Evolutionary conservation across 2,113 vertebrate genomes (phyloP), one percentile per base, ranked within the genome.

Genomic region (Terrapene triunguis): DNA sequence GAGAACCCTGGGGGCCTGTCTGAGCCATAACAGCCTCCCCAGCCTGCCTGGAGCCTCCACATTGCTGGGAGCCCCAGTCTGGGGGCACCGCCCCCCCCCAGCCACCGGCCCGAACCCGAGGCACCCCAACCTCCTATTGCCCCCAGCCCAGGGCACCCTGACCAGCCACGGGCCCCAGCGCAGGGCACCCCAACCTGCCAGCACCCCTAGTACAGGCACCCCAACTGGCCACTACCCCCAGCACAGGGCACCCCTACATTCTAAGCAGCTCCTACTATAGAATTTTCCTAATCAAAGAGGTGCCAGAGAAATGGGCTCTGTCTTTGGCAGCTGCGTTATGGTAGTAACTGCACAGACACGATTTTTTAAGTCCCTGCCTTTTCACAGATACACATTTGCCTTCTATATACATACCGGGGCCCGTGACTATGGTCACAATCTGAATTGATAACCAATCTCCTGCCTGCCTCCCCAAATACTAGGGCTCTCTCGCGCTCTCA

Each of bases 341-440:
- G 72, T 24, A 84, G 42, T 21, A 10, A 13, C 35, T 10, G 2
- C 0, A 12, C n/a, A 12, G 38, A 82, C 14, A 3, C 19, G 27
- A 69, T 84, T 72, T 11, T 53, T 22, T 35, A 9, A 57, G 17
- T 14, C 48, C 38, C 72, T 35, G 17, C 48, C 32, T 55, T 32
- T 5, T 69, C 10, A 55, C 10, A 0, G 0, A n/a, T 12, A 16
- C 35, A 12, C 4, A 22, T 3, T 6, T 21, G 27, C 25, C 44
- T 24, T 5, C 14, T 79, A 48, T 29, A 27, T 29, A 21, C 1
- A 48, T 62, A 38, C 47, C 16, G 51, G 47, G 53, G 12, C 27
- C 62, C 9, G 1, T 54, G 47, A 0, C 4, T 2, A 17, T 48
- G 9, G 2, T 29, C 55, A 2, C 35, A n/a, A 44, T 17, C 27